Percentiles rank a stretch among this genome's conserved stretches.
Evolutionary conservation across 2,113 vertebrate genomes (phyloP).

Genomic region (Anas platyrhynchos): DNA sequence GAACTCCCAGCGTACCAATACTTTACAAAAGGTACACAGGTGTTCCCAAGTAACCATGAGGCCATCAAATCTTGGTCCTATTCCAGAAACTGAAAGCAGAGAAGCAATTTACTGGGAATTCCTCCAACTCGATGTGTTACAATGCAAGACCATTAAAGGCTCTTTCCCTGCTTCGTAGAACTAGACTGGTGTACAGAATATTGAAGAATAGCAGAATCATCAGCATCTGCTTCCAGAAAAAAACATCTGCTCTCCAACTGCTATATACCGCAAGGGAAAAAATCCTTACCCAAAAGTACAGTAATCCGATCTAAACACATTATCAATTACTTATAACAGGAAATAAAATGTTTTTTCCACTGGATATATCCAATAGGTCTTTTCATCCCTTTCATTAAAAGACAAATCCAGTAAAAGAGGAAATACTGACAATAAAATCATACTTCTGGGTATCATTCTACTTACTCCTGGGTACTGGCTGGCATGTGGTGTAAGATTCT

Average conservation of each 20-base stretch:
- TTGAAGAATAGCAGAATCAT: background rate
- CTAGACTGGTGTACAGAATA: rapidly evolving
- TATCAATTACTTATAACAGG: background rate
- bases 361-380: rapidly evolving
- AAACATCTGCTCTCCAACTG: background rate
- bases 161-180: background rate
- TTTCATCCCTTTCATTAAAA: background rate
- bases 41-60: background rate
- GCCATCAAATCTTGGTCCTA: background rate
- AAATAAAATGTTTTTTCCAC: background rate
- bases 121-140: background rate
- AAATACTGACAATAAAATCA: rapidly evolving
- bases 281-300: background rate
- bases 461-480: constrained; percentile 98
- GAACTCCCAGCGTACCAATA: rapidly evolving
- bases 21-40: background rate
- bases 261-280: background rate
- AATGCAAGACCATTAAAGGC: background rate
- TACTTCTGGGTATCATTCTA: background rate
- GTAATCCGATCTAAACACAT: background rate
- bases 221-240: background rate
- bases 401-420: background rate
- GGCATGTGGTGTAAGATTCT: constrained; percentile 98
- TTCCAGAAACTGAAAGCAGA: background rate
- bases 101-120: background rate